Evolutionary conservation across 1,140 invertebrate species (phyloP).

Genomic region (Drosophila sp.): DNA sequence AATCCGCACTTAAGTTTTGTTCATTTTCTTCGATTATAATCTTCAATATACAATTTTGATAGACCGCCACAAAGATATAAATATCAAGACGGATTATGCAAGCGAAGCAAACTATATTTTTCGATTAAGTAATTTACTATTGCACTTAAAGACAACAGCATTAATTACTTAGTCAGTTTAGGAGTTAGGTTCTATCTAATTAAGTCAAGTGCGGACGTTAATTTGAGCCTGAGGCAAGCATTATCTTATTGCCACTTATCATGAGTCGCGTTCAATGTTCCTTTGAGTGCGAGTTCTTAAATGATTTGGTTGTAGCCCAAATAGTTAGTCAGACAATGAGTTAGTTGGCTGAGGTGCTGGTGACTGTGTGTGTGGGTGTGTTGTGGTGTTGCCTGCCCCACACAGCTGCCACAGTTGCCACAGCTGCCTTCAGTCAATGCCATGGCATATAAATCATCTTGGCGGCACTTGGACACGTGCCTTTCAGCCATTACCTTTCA

Average conservation of each 20-base stretch:
- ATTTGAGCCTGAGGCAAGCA: conserved; percentile 27
- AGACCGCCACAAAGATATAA: no score
- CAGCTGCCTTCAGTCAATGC: conserved; percentile 75
- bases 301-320: neutral
- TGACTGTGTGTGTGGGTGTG: no score
- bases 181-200: conserved; percentile 27
- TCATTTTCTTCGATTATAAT: no score
- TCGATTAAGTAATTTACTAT: conserved; percentile 25
- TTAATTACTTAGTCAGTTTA: conserved; percentile 7
- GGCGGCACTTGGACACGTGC: conserved; percentile 76
- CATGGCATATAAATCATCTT: conserved; percentile 75
- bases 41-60: no score
- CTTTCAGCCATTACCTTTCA: conserved; percentile 57
- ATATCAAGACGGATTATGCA: no score
- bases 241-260: conserved; percentile 36
- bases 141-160: neutral
- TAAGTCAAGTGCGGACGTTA: conserved; percentile 47
- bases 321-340: neutral
- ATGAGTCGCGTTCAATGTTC: conserved; percentile 2
- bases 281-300: neutral
- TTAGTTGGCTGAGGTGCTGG: no score
- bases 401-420: conserved; percentile 36
- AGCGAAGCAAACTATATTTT: no score
- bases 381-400: no score
- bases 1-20: no score